These are phyloP conservation scores for Cynopterus brachyotis DNA, from an alignment of 2,113 vertebrate species.

Conservation along the genomic window DNA sequence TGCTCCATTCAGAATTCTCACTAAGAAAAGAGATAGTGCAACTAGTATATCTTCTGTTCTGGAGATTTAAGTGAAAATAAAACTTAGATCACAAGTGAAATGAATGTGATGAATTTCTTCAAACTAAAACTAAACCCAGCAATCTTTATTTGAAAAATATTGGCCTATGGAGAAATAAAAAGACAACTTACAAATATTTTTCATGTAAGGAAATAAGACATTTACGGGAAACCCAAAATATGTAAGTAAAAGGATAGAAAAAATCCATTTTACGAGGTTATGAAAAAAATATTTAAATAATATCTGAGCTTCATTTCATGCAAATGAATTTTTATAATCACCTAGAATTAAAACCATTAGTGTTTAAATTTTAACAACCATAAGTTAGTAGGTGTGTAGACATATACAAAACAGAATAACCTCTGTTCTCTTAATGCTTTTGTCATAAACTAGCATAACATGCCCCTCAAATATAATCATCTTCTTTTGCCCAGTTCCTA, in stretches of 20 bases:
- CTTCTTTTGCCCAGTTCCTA: background rate
- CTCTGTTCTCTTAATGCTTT: background rate
- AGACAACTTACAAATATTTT: background rate
- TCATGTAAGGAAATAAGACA: background rate
- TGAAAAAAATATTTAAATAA: background rate
- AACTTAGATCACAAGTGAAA: conserved; percentile 46
- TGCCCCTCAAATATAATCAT: background rate
- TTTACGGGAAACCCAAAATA: background rate
- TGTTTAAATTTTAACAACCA: conserved; percentile 4
- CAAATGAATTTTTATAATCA: background rate
- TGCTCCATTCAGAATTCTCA: conserved; percentile 48
- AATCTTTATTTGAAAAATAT: conserved; percentile 32
- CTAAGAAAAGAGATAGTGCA: background rate
- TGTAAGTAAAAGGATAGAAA: background rate
- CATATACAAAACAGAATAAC: background rate
- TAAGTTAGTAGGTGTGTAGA: background rate
- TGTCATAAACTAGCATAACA: background rate
- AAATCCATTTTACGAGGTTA: background rate
- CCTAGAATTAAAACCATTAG: background rate
- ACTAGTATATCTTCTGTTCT: background rate
- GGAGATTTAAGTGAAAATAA: conserved; percentile 61
- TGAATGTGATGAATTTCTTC: conserved; percentile 36
- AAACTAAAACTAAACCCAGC: conserved; percentile 1
- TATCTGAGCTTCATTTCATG: background rate
- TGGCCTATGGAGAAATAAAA: background rate